Evolutionary conservation across 1,140 invertebrate species (phyloP), one percentile per base, ranked within the genome.

Genomic region (Diprion similis): DNA sequence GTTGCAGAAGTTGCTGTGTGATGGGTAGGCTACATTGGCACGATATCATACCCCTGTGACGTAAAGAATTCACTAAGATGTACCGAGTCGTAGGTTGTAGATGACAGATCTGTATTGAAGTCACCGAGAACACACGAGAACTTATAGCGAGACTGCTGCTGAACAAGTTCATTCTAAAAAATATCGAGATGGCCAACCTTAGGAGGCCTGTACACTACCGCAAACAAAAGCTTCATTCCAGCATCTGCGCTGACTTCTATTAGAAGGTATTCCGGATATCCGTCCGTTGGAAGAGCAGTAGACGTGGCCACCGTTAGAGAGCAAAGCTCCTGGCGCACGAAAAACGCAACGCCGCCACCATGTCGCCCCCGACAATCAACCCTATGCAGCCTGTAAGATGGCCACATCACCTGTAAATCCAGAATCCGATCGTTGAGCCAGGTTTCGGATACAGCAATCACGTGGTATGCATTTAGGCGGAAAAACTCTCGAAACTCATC

Each of bases 401-500:
- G n/a, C n/a, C n/a, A n/a, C n/a, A n/a, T n/a, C n/a, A n/a, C n/a
- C n/a, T n/a, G n/a, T n/a, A n/a, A n/a, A n/a, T n/a, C n/a, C n/a
- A n/a, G n/a, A n/a, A n/a, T n/a, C n/a, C n/a, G n/a, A n/a, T n/a
- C n/a, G n/a, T n/a, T n/a, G n/a, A 24, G 66, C 15, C 66, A 68
- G 4, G 15, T 68, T 68, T 68, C 8, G 15, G 15, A 15, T 8
- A 68, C 66, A 11, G 15, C 0, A 19, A 68, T 68, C 11, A 68
- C 7, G 15, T 68, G 15, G 19, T 68, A 68, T 8, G 15, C 8
- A 15, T 68, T 15, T 0, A 18, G 6, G 10, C 11, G 17, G 0
- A 68, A 19, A 13, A 68, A 68, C 19, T 68, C 66, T 3, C 37
- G 15, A 19, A 68, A 68, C 11, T 68, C 66, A 18, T 68, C 66